Evolutionary conservation across 2,888 invertebrate genomes (phyloP), one percentile per base, ranked within the genome.

Genomic region (Calliphora vomitoria): DNA sequence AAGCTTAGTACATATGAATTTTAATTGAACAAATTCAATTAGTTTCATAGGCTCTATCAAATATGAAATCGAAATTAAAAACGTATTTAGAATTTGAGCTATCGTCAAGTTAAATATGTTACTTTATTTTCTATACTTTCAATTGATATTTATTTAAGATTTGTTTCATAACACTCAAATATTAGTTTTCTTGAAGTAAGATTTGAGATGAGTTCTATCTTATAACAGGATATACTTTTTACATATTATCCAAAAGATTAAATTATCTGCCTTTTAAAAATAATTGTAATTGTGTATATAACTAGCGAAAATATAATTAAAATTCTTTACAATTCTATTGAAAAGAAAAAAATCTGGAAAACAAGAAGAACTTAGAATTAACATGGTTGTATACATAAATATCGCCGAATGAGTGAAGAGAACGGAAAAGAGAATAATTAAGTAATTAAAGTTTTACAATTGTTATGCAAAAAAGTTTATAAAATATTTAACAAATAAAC

Each of bases 401-500:
- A 35, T 35, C 25, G 25, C 25, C 50, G 8, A 71, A 38, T 35
- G 10, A 25, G 18, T 41, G 55, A 81, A 53, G 25, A 38, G 38
- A 31, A 60, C 13, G 31, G 11, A 47, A 50, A 53, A 13, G 71
- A 35, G 44, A 83, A 86, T 83, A 80, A 80, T 86, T 86, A 84
- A 87, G 72, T 74, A 82, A 82, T 84, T 87, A 68, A 74, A 84
- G 81, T 87, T 84, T 74, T 44, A 53, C 68, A 78, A 87, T 82
- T 87, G 78, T 81, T 84, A 74, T 87, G 81, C 84, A 53, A 68
- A 84, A 84, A 69, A 58, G 10, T 69, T 83, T 78, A 47, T 31
- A 55, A 66, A 82, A 76, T 71, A 72, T 58, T 84, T 79, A 72
- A 47, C 64, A 64, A 79, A 72, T 47, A 66, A 79, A 72, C 55